Evolutionary conservation across 1,140 invertebrate genomes (phyloP).

Genomic region (Trichonephila inaurata): DNA sequence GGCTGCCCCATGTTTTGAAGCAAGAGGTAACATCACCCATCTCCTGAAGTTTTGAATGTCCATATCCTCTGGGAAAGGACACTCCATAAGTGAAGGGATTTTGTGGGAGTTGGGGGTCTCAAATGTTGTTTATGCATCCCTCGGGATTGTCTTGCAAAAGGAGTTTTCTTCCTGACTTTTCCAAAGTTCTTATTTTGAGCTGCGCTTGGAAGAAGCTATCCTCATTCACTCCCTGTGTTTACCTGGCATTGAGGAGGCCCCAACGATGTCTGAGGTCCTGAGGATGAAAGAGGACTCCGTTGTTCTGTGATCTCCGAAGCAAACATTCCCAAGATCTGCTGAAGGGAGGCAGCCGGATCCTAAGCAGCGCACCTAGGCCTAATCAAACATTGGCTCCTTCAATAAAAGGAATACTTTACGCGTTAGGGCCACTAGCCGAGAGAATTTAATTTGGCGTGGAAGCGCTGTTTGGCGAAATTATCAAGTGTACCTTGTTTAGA

Average conservation of each 20-base stretch:
- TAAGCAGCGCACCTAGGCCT: constrained; percentile 44
- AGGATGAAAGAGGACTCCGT: constrained; percentile 52
- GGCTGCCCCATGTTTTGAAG: too few species aligned
- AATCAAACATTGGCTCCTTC: constrained; percentile 62
- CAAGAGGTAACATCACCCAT: neutral
- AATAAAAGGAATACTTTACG: constrained; percentile 44
- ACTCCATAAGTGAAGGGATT: neutral
- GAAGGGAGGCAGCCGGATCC: constrained; percentile 39
- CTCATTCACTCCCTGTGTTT: constrained; percentile 47
- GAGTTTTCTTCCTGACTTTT: constrained; percentile 21
- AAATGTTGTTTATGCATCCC: constrained; percentile 5
- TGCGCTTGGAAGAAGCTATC: constrained; percentile 33
- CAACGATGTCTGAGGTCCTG: constrained; percentile 46
- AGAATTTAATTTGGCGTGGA: constrained; percentile 69
- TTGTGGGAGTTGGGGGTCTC: neutral
- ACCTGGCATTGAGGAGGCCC: constrained; percentile 46
- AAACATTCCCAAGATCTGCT: constrained; percentile 61
- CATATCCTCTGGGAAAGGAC: neutral
- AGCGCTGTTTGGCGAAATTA: constrained; percentile 65
- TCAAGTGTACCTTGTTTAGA: constrained; percentile 42
- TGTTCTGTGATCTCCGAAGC: constrained; percentile 54
- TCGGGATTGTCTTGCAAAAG: constrained; percentile 9
- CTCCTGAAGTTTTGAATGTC: neutral
- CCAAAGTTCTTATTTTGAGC: neutral
- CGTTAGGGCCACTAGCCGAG: neutral